Evolutionary conservation across 1,140 invertebrate species (phyloP).

Genomic region (Trigoniulus corallinus): DNA sequence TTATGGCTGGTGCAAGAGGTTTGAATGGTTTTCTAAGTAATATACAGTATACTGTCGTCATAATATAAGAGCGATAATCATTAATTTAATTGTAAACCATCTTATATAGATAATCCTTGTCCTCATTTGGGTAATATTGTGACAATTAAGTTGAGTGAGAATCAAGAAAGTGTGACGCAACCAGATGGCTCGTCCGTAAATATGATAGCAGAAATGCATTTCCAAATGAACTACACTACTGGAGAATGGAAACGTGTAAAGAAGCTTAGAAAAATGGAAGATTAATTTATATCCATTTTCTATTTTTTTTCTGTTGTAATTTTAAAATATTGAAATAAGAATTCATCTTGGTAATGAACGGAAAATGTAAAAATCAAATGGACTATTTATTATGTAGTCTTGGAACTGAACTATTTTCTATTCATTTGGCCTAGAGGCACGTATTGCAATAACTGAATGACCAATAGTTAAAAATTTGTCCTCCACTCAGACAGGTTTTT

Average conservation of each 20-base stretch:
- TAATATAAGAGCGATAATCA: background rate
- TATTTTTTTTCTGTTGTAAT: background rate
- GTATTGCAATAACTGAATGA: too few species aligned
- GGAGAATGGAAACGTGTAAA: constrained; percentile 86
- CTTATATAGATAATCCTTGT: constrained; percentile 68
- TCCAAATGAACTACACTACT: constrained; percentile 92
- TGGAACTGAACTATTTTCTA: too few species aligned
- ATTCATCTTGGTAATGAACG: background rate
- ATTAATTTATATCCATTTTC: background rate
- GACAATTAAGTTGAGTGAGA: constrained; percentile 79
- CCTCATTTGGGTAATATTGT: constrained; percentile 82
- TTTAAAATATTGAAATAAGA: background rate
- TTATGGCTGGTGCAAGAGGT: constrained; percentile 92
- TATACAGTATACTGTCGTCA: background rate
- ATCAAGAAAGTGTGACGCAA: constrained; percentile 61
- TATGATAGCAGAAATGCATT: constrained; percentile 77
- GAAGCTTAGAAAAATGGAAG: constrained; percentile 32
- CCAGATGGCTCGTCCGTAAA: constrained; percentile 50
- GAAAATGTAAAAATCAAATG: too few species aligned
- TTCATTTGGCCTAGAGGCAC: too few species aligned
- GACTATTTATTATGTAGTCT: too few species aligned
- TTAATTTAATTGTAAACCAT: constrained; percentile 6
- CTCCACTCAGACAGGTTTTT: too few species aligned
- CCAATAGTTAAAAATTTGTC: too few species aligned
- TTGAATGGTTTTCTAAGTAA: constrained; percentile 14